Conservation (phyloP, 2,888 invertebrate species). For the Phaonia tiefii region DNA sequence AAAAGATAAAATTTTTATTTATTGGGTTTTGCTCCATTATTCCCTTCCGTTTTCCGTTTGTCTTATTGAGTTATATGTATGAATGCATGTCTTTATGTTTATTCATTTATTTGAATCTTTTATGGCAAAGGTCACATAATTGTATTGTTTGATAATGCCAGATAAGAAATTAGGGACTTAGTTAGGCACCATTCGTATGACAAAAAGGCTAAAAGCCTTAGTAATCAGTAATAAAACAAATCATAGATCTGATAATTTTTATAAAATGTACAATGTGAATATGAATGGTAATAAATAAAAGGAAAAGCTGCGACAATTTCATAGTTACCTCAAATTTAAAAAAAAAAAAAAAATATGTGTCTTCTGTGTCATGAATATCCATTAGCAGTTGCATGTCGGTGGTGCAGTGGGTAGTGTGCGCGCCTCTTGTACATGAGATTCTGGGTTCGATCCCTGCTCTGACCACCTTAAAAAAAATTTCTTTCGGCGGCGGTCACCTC, state of each 20-base stretch:
- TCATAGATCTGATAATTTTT: not conserved
- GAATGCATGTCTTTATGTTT: not conserved
- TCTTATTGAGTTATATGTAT: not conserved
- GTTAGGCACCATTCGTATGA: too few relatives aligned
- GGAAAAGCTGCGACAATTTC: too few relatives aligned
- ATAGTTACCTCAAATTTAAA: too few relatives aligned
- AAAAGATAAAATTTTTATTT: conserved; percentile 32
- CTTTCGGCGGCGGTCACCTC: too few relatives aligned
- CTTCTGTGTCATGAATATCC: too few relatives aligned
- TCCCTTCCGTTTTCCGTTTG: conserved; percentile 5
- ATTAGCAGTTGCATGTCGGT: too few relatives aligned
- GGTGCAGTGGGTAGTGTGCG: too few relatives aligned
- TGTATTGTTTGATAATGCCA: not conserved
- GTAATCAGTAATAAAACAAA: not conserved
- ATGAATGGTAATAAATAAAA: too few relatives aligned
- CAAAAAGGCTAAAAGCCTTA: conserved; percentile 10
- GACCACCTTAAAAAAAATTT: too few relatives aligned
- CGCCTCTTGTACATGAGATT: too few relatives aligned
- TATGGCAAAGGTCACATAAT: conserved; percentile 20
- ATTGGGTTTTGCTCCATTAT: conserved; percentile 34
- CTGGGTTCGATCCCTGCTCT: too few relatives aligned
- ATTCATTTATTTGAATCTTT: conserved; percentile 5
- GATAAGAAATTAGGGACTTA: conserved; percentile 10
- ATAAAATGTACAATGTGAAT: conserved; percentile 1
- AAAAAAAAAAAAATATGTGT: too few relatives aligned